Percentiles rank a stretch among this genome's conserved stretches.
These are phyloP conservation scores for Microcaecilia unicolor DNA, from an alignment of 2,797 vertebrate genomes.

Conservation along the genomic window DNA sequence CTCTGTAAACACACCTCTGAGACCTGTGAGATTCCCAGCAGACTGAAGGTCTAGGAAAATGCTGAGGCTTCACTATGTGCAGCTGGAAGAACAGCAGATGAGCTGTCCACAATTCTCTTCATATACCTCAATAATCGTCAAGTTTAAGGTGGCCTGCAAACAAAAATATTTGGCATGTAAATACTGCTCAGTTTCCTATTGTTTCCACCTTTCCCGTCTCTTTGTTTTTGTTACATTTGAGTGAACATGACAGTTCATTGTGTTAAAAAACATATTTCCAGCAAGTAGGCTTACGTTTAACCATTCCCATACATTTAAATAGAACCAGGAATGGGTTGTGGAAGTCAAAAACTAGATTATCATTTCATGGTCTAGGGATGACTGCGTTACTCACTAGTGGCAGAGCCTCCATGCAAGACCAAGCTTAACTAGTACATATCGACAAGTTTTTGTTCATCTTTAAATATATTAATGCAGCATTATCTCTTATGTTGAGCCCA, in stretches of 20 bases:
- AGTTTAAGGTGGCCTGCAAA: slow-evolving; percentile 24
- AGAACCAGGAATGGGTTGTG: no score
- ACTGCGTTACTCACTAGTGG: no score
- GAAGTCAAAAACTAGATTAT: no score
- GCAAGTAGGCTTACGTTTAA: no score
- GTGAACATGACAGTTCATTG: slow-evolving; percentile 23
- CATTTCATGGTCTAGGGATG: no score
- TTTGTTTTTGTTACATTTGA: slow-evolving; percentile 5
- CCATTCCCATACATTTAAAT: no score
- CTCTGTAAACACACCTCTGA: neutral
- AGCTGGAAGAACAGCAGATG: neutral
- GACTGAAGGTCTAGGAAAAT: rapidly evolving
- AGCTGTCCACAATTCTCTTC: neutral
- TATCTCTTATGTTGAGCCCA: no score
- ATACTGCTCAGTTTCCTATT: slow-evolving; percentile 18
- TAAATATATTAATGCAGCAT: no score
- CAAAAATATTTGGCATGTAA: slow-evolving; percentile 44
- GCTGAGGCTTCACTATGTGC: neutral
- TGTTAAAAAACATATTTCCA: no score
- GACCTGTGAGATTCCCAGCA: neutral
- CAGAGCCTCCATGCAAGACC: no score
- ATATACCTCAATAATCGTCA: slow-evolving; percentile 24
- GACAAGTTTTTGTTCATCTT: no score
- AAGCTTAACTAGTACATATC: no score
- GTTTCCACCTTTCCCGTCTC: neutral